These are phyloP conservation scores for Rhynchomys soricoides DNA, from an alignment of 2,113 vertebrate species.

Conservation along the genomic window DNA sequence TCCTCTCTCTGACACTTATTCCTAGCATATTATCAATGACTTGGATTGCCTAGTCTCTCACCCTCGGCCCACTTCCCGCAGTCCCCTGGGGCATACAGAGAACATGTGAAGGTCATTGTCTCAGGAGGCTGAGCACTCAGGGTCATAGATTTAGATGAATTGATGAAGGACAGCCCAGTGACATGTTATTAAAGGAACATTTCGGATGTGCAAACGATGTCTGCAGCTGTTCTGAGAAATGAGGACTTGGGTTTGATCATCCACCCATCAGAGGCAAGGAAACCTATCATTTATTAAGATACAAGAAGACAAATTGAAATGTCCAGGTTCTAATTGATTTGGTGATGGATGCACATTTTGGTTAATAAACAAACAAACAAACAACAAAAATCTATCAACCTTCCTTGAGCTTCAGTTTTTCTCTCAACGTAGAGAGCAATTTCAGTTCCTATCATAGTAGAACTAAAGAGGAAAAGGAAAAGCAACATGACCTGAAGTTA, in stretches of 20 bases:
- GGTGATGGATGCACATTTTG: background rate
- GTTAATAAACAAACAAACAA: background rate
- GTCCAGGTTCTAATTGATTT: constrained; percentile 9
- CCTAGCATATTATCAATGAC: background rate
- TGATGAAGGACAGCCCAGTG: constrained; percentile 5
- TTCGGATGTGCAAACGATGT: background rate
- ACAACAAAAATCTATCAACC: background rate
- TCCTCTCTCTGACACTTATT: background rate
- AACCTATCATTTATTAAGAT: constrained; percentile 14
- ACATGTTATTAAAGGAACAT: constrained; percentile 54
- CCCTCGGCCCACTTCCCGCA: background rate
- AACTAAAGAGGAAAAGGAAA: background rate
- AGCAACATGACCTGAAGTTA: background rate
- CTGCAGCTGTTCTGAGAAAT: constrained; percentile 48
- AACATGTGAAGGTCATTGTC: constrained; percentile 6
- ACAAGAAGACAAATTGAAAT: background rate
- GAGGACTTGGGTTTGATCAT: background rate
- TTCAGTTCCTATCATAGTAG: background rate
- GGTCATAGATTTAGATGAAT: constrained; percentile 39
- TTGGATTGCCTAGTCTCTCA: background rate
- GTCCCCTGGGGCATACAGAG: background rate
- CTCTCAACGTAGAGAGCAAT: background rate
- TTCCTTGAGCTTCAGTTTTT: background rate
- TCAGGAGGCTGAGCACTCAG: background rate
- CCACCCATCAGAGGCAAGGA: background rate